Conservation (phyloP, 1,140 invertebrate genomes). For the Brachionus koreanus region DNA sequence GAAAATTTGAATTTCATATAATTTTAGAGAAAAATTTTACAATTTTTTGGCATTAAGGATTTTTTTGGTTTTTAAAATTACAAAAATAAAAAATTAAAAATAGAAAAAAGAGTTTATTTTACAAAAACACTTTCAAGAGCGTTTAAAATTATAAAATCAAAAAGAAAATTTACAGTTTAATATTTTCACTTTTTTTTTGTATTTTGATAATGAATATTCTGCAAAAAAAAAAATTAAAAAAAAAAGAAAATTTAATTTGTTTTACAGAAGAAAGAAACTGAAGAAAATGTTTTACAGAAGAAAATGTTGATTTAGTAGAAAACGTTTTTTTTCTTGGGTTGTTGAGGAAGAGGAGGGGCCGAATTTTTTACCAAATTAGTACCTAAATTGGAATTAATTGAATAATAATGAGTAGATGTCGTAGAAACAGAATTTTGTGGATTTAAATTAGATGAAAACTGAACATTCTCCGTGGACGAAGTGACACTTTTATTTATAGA, state of each 20-base stretch:
- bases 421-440: background rate
- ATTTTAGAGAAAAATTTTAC: background rate
- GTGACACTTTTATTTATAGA: constrained; percentile 14
- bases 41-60: background rate
- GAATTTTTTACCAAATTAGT: constrained; percentile 17
- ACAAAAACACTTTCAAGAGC: constrained; percentile 31
- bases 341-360: background rate
- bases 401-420: constrained; percentile 32
- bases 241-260: background rate
- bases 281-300: background rate
- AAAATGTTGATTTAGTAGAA: background rate
- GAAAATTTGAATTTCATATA: no score
- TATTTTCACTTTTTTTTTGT: background rate
- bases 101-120: background rate
- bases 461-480: constrained; percentile 3
- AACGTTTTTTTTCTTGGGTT: constrained; percentile 5
- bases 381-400: background rate
- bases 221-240: background rate
- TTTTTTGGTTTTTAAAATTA: constrained; percentile 7
- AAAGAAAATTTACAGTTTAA: background rate
- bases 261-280: background rate
- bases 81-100: background rate
- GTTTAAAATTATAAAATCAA: background rate
- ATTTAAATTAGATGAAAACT: background rate
- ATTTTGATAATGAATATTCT: background rate